Base-by-base conservation (phyloP, 2,113 vertebrate genomes). In the Crotalus viridis region DNA sequence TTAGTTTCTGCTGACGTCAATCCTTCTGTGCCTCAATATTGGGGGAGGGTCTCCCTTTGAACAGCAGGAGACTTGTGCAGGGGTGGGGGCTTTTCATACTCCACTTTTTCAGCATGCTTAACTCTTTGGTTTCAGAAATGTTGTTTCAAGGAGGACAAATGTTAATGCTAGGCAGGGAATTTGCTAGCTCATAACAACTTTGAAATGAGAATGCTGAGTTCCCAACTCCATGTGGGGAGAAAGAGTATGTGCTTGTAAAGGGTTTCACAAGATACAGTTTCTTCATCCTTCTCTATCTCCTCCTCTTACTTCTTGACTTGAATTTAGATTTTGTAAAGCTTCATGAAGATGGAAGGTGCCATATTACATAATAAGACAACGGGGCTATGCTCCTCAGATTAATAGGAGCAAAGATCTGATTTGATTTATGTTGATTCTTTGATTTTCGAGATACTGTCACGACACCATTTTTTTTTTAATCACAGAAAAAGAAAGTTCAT, bases 1-100 rank as follows among this genome's bases (percentile, higher is more conserved):
- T 96, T 97, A 24, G 87, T 24, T 90, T 94, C 56, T 51, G 91
- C 95, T 96, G 97, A 96, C 87, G 91, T 96, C 96, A 96, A 92
- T 94, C 93, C 95, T 92, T 97, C 87, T 39, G 93, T 48, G 94
- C 89, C 46, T 94, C 94, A 96, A 96, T 89, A 89, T 59, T 92
- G 64, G 17, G 39, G 7, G 94, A 94, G 96, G 97, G 43, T 26
- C 88, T 89, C 88, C 92, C 88, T 92, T 95, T 87, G 97, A 46
- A 91, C 95, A 87, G 21, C 93, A 61, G 43, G 92, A 89, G 21
- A 74, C 69, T 57, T 17, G 39, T 52, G 64, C 61, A 43, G 52
- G 81, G 56, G 94, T 95, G 93, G 94, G 61, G 54, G 15, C 22
- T 52, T 51, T 51, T 28, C 28, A 90, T 87, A 91, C 94, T 88